These are phyloP conservation scores for Chaitophorus viminalis DNA, from an alignment of 2,888 invertebrate species.

Conservation along the genomic window DNA sequence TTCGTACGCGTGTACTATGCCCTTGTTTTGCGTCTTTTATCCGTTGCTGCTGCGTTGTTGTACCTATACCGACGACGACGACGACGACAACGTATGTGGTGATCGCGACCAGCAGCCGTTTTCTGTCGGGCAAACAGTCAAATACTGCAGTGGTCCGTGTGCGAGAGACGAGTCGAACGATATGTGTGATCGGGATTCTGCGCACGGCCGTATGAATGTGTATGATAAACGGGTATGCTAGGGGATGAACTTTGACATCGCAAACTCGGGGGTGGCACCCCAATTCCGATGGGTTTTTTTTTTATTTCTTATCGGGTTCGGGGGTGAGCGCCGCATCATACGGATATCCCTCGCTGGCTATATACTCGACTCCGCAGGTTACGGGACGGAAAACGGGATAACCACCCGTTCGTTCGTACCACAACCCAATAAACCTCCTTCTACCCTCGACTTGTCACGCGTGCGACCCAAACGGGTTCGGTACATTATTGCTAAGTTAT, in stretches of 20 bases:
- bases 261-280: conserved; percentile 42
- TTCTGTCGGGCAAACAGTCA: background rate
- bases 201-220: background rate
- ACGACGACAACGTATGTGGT: too few species aligned
- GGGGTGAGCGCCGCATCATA: background rate
- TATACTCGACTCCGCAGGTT: too few species aligned
- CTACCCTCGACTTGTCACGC: background rate
- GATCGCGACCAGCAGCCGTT: too few species aligned
- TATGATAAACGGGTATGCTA: background rate
- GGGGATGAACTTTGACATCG: conserved; percentile 29
- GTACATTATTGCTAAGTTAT: too few species aligned
- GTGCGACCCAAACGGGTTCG: background rate
- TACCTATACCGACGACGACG: too few species aligned
- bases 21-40: too few species aligned
- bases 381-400: background rate
- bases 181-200: background rate
- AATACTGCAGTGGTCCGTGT: background rate
- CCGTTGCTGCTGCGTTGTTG: too few species aligned
- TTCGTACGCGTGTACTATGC: too few species aligned
- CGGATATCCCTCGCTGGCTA: background rate
- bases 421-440: background rate
- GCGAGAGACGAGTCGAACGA: background rate
- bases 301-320: background rate
- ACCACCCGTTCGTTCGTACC: background rate
- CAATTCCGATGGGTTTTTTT: background rate